Conservation (phyloP, 1,140 invertebrate genomes). For the Zophobas atratus region DNA sequence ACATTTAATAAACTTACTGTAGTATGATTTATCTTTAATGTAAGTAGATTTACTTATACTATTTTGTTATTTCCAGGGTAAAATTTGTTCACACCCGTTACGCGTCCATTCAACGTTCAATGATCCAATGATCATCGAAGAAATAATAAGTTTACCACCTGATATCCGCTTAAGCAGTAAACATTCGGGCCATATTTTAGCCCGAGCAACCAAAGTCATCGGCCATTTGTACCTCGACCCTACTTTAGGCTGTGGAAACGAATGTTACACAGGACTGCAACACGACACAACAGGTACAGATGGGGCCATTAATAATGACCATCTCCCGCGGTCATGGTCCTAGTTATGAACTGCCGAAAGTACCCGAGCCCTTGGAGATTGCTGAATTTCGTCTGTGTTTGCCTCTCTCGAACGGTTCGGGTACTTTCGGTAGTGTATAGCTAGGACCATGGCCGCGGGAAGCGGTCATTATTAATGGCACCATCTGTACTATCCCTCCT, state of each 20-base stretch:
- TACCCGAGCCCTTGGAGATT: no score
- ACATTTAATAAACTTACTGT: no score
- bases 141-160: slow-evolving; percentile 69
- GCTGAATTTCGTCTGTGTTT: no score
- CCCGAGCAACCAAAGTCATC: slow-evolving; percentile 69
- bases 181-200: slow-evolving; percentile 67
- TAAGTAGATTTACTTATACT: no score
- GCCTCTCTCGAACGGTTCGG: no score
- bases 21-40: no score
- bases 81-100: slow-evolving; percentile 81
- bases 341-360: no score
- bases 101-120: slow-evolving; percentile 83
- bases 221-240: slow-evolving; percentile 75
- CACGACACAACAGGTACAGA: slow-evolving; percentile 74
- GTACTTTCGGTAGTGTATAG: no score
- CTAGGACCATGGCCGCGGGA: no score
- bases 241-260: slow-evolving; percentile 76
- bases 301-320: slow-evolving; percentile 2
- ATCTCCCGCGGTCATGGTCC: neutral
- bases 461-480: no score
- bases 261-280: slow-evolving; percentile 83
- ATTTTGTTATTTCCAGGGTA: slow-evolving; percentile 76
- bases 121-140: slow-evolving; percentile 78
- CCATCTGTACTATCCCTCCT: no score
- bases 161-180: slow-evolving; percentile 68